Evolutionary conservation across 2,113 vertebrate species (phyloP).

Genomic region (Parus major): DNA sequence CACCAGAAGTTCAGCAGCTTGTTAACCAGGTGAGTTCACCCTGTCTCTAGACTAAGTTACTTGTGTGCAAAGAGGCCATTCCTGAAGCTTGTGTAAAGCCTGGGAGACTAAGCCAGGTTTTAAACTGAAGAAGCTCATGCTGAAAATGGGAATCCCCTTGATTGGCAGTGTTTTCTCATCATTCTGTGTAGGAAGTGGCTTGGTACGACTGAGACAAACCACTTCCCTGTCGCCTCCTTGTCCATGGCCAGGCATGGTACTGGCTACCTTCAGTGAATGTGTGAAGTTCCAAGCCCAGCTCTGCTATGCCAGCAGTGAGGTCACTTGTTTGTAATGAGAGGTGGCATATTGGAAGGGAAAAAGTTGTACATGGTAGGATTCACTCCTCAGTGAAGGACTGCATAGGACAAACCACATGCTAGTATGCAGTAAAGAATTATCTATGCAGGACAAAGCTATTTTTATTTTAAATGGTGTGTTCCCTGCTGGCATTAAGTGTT

Average conservation of each 20-base stretch:
- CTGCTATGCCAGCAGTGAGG: background rate
- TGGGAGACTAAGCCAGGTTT: background rate
- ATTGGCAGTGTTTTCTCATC: background rate
- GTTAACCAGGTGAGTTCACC: conserved; percentile 68
- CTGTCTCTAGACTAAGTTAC: background rate
- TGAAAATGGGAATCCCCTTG: background rate
- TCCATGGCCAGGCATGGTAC: background rate
- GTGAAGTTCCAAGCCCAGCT: background rate
- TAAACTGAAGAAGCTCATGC: background rate
- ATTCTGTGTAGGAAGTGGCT: background rate
- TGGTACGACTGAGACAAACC: background rate
- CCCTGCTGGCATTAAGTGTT: background rate
- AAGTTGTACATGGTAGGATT: background rate
- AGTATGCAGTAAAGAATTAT: background rate
- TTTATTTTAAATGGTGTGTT: background rate
- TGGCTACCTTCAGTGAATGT: background rate
- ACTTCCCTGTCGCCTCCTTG: background rate
- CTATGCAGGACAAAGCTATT: background rate
- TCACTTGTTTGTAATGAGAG: background rate
- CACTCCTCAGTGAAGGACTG: background rate
- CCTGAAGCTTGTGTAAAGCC: background rate
- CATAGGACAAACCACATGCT: background rate
- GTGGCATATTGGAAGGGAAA: background rate
- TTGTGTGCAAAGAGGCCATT: background rate
- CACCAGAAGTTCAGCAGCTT: conserved; percentile 74